These are phyloP conservation scores for Virgularia gustaviana DNA, from an alignment of 92 coral and sea anemone species.

Conservation along the genomic window DNA sequence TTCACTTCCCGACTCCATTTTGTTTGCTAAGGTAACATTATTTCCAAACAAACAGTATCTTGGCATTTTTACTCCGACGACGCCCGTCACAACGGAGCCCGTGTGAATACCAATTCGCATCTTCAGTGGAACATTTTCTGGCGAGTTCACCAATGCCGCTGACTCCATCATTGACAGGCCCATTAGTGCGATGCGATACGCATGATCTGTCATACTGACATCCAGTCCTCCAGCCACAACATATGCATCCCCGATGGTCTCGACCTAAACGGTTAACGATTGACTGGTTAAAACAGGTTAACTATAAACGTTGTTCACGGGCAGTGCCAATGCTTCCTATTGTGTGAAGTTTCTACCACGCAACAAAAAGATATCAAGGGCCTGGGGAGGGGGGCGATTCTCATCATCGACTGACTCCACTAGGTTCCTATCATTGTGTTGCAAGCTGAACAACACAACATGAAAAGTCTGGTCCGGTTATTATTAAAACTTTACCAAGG, in stretches of 20 bases:
- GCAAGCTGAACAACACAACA: too few relatives aligned
- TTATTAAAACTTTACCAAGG: too few relatives aligned
- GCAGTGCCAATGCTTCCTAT: too few relatives aligned
- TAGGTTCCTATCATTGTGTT: too few relatives aligned
- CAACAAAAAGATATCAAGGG: too few relatives aligned
- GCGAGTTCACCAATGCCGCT: constrained; percentile 62
- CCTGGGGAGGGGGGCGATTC: too few relatives aligned
- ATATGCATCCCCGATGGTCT: constrained; percentile 89
- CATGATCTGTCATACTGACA: constrained; percentile 64
- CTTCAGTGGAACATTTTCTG: constrained; percentile 72
- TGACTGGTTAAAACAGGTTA: background rate
- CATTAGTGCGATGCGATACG: constrained; percentile 67
- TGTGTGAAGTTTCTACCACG: too few relatives aligned
- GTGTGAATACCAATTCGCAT: constrained; percentile 91
- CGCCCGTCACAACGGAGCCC: constrained; percentile 81
- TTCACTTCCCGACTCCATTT: constrained; percentile 89
- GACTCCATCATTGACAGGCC: constrained; percentile 77
- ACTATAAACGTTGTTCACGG: background rate
- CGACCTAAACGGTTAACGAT: constrained; percentile 46
- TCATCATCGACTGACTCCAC: too few relatives aligned
- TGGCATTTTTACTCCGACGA: constrained; percentile 90
- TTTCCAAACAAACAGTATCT: constrained; percentile 88
- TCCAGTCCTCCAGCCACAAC: constrained; percentile 88
- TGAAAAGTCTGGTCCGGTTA: too few relatives aligned
- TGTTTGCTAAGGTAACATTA: constrained; percentile 82